Base-by-base conservation (phyloP, 1,140 invertebrate species). In the Thaumetopoea pityocampa region DNA sequence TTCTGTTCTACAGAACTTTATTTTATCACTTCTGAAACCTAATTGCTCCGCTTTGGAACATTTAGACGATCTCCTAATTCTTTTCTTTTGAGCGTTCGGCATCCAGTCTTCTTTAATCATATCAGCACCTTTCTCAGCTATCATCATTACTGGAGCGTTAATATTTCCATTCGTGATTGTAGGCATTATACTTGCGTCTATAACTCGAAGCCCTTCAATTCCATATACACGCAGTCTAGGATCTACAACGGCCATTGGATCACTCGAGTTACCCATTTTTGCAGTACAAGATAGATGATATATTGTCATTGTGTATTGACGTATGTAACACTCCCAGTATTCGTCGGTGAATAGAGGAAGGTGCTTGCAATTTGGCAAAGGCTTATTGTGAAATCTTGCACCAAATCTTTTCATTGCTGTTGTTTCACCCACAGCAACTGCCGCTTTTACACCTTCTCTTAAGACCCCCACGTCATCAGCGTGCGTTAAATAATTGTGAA, bases 41-140 rank as follows among this genome's bases (percentile, higher is more conserved):
- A 72, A 19, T 16, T 47, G 34, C 7, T 67, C 42, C 24, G 67
- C 30, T 19, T 28, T 60, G 4, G 57, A 48, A 42, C 67, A 72
- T 38, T 60, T 66, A 4, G 49, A 20, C 34, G 67, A 65, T 58
- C 68, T 73, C 35, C 61, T 61, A 23, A 45, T 71, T 51, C 78
- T 79, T 38, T 66, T 76, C 9, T 53, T 67, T 6, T 41, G 10
- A 3, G 20, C n/a, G 44, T 60, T 83, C 2, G 51, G 42, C 1
- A 88, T 50, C 92, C 92, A 94, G 18, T 90, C 80, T 36, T 89
- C 83, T 64, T 94, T 94, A 4, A 98, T 92, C 66, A 97, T 66
- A 81, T 97, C 95, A 0, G 95, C 89, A 0, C 92, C 95, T 68
- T 96, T 97, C 65, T 98, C 96, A 0, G 86, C 96, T n/a, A 98